phyloP scores from a whole-genome alignment of 1,140 invertebrate species.

The Cylas formicarius region DNA sequence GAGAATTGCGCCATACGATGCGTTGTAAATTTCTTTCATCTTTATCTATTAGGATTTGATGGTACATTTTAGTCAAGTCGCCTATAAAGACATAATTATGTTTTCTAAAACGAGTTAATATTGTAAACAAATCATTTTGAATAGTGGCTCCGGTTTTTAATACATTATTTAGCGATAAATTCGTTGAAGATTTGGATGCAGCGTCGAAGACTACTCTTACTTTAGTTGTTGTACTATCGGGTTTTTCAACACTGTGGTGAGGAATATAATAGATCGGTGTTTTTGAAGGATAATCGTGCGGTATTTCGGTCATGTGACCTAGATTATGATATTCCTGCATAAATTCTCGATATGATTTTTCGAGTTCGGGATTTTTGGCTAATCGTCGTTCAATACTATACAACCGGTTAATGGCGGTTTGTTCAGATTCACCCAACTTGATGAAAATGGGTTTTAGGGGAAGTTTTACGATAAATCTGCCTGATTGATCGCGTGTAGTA shows the following conservation, averaged over 20 bases:
- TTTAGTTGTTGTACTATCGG: slow-evolving; percentile 31
- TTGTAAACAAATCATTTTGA: slow-evolving; percentile 29
- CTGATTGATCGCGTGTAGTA: slow-evolving; percentile 1
- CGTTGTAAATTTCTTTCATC: slow-evolving; percentile 33
- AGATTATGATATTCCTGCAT: slow-evolving; percentile 39
- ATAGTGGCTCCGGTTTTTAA: slow-evolving; percentile 28
- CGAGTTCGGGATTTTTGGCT: slow-evolving; percentile 20
- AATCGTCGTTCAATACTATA: slow-evolving; percentile 17
- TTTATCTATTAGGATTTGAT: slow-evolving; percentile 34
- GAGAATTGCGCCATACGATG: slow-evolving; percentile 39
- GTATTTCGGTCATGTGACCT: slow-evolving; percentile 33
- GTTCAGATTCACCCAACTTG: slow-evolving; percentile 21
- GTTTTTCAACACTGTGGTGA: slow-evolving; percentile 39
- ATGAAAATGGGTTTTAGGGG: slow-evolving; percentile 11
- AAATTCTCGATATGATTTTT: slow-evolving; percentile 29
- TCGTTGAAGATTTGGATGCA: slow-evolving; percentile 22
- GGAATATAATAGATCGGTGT: slow-evolving; percentile 22
- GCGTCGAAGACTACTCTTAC: slow-evolving; percentile 23
- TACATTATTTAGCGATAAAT: slow-evolving; percentile 27
- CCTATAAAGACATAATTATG: slow-evolving; percentile 29
- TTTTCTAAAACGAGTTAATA: slow-evolving; percentile 34
- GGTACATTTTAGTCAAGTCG: slow-evolving; percentile 43
- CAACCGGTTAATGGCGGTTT: slow-evolving; percentile 19
- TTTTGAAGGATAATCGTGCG: slow-evolving; percentile 3
- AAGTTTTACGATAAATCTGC: slow-evolving; percentile 16